Evolutionary conservation across 2,797 vertebrate genomes (phyloP).

Genomic region (Hirundo rustica): DNA sequence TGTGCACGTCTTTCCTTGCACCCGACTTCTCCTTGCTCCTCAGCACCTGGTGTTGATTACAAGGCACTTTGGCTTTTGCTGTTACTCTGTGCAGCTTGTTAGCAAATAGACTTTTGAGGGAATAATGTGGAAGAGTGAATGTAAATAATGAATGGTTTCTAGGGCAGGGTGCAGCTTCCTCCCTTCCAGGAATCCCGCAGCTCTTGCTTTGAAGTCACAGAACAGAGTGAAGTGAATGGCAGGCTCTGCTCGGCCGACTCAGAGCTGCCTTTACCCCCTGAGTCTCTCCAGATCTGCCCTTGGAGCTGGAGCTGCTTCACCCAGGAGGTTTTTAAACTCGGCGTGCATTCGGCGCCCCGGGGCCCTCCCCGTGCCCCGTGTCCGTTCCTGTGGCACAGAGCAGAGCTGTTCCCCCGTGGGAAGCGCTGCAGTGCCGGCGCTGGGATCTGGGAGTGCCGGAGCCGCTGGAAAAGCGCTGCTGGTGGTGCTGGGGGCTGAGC

Average conservation of each 20-base stretch:
- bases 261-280: neutral
- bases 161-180: neutral
- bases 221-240: neutral
- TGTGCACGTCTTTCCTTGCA: too few species aligned
- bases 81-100: neutral
- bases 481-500: neutral
- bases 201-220: neutral
- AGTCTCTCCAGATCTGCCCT: neutral
- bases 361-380: neutral
- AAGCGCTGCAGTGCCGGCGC: neutral
- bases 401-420: neutral
- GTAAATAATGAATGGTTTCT: neutral
- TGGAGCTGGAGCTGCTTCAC: neutral
- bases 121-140: neutral
- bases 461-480: neutral
- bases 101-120: neutral
- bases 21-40: neutral
- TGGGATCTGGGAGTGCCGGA: neutral
- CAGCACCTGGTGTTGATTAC: neutral
- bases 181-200: neutral
- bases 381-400: neutral
- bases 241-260: neutral
- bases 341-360: rapidly evolving
- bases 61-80: neutral
- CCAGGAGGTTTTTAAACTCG: neutral